Percentiles rank a stretch among this genome's conserved stretches.
Conservation (phyloP, 2,888 invertebrate genomes). For the Plebejus anna region DNA sequence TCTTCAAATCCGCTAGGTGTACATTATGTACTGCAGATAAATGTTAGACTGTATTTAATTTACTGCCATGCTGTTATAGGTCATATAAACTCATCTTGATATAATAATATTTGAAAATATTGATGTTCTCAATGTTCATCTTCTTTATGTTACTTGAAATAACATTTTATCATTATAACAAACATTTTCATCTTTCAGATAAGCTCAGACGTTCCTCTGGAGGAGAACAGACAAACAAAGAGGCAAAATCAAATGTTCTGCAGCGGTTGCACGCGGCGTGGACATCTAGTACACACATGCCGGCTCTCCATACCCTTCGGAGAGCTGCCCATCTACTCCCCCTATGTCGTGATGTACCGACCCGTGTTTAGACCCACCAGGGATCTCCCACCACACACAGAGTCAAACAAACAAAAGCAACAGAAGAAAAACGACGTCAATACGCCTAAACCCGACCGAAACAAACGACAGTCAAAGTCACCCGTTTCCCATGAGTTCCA, state of each 20-base stretch:
- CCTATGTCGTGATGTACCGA: constrained; percentile 59
- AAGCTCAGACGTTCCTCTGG: constrained; percentile 59
- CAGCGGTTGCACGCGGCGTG: constrained; percentile 78
- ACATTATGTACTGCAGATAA: too few relatives aligned
- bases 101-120: too few relatives aligned
- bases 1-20: too few relatives aligned
- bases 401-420: constrained; percentile 31
- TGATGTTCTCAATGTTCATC: too few relatives aligned
- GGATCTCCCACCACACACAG: neutral
- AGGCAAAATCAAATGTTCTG: constrained; percentile 64
- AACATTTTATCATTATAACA: neutral
- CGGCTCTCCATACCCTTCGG: constrained; percentile 62
- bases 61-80: too few relatives aligned
- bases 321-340: constrained; percentile 61
- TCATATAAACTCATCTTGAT: too few relatives aligned
- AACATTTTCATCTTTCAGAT: constrained; percentile 54
- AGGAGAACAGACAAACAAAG: constrained; percentile 54
- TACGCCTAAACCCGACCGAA: constrained; percentile 39
- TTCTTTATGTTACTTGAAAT: neutral
- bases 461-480: constrained; percentile 66
- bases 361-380: constrained; percentile 40
- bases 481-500: constrained; percentile 55
- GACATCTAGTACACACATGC: constrained; percentile 73
- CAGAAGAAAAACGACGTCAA: constrained; percentile 40
- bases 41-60: too few relatives aligned